phyloP scores from a whole-genome alignment of 92 coral and sea anemone species.

The Ricordea florida region DNA sequence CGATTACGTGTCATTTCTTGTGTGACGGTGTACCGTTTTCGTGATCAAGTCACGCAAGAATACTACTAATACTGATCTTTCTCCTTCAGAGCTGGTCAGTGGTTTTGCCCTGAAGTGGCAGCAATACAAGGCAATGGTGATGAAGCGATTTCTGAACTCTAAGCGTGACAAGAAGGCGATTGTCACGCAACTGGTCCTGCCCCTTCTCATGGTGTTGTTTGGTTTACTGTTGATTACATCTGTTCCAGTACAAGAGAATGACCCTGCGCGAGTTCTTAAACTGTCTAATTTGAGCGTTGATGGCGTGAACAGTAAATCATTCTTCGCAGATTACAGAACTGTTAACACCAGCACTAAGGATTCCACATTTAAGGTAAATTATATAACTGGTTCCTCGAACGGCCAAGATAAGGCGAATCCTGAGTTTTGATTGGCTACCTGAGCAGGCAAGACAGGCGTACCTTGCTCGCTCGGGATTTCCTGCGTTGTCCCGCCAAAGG shows the following conservation, averaged over 20 bases:
- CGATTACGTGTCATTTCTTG: no score
- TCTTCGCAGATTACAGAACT: constrained; percentile 80
- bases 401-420: no score
- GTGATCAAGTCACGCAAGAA: no score
- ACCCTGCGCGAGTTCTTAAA: constrained; percentile 82
- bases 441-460: no score
- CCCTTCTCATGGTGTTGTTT: constrained; percentile 75
- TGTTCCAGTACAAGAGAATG: constrained; percentile 54
- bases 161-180: constrained; percentile 91
- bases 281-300: constrained; percentile 80
- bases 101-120: constrained; percentile 79
- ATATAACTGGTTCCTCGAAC: no score
- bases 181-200: constrained; percentile 81
- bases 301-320: constrained; percentile 54
- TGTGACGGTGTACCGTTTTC: no score
- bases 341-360: neutral
- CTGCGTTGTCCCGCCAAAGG: no score
- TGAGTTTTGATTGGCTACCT: no score
- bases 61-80: neutral
- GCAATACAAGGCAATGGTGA: constrained; percentile 94
- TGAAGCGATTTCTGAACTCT: constrained; percentile 90
- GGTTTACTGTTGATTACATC: constrained; percentile 71
- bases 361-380: constrained; percentile 13
- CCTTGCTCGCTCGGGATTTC: no score
- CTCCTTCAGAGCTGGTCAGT: constrained; percentile 62